Conservation (phyloP, 92 coral and sea anemone species). For the Umimayanthus chanpuru region DNA sequence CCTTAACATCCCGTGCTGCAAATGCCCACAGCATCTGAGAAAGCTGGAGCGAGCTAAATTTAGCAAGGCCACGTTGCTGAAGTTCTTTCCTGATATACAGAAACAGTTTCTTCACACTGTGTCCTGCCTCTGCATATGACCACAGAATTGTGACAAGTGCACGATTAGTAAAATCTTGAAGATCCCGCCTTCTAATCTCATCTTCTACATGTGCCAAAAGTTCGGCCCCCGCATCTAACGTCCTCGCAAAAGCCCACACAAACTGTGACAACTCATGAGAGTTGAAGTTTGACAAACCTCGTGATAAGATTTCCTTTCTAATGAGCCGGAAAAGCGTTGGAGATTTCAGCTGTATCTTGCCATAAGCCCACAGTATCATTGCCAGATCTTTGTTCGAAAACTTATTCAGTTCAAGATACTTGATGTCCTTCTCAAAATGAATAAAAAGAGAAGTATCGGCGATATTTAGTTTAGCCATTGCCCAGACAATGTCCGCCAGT, state of each 20-base stretch:
- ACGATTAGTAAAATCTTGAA: conserved; percentile 61
- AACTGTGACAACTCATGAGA: conserved; percentile 73
- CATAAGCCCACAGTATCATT: conserved; percentile 83
- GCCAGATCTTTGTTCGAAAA: conserved; percentile 79
- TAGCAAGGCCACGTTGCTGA: conserved; percentile 50
- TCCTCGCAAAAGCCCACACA: conserved; percentile 87
- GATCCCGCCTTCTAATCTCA: conserved; percentile 63
- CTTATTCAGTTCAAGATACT: conserved; percentile 33
- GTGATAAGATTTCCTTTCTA: conserved; percentile 62
- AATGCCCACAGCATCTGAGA: conserved; percentile 79
- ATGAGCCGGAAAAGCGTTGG: conserved; percentile 55
- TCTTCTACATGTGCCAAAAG: conserved; percentile 67
- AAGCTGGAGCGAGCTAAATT: conserved; percentile 60
- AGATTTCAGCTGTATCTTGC: conserved; percentile 56
- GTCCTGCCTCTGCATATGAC: conserved; percentile 73
- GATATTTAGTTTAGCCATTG: conserved; percentile 59
- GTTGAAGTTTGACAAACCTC: conserved; percentile 61
- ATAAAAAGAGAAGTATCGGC: conserved; percentile 44
- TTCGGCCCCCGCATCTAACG: conserved; percentile 64
- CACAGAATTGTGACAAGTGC: conserved; percentile 67
- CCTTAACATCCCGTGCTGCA: conserved; percentile 65
- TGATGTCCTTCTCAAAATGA: conserved; percentile 67
- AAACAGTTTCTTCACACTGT: conserved; percentile 69
- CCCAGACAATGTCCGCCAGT: conserved; percentile 72
- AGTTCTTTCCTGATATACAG: conserved; percentile 66